Evolutionary conservation across 2,888 invertebrate species (phyloP).

Genomic region (Lithosia quadra): DNA sequence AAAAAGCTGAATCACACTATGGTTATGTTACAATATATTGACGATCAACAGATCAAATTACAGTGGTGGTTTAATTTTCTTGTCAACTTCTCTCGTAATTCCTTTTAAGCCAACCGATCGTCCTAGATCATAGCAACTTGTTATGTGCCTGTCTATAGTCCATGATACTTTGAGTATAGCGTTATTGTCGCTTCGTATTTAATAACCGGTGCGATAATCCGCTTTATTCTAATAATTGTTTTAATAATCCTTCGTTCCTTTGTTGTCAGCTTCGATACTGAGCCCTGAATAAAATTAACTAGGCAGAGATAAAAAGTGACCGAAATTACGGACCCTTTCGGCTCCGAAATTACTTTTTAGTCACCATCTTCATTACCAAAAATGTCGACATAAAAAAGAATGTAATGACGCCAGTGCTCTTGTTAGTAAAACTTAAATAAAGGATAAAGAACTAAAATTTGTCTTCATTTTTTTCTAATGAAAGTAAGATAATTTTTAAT

Average conservation of each 20-base stretch:
- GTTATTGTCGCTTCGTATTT: not conserved
- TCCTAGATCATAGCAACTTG: too few species aligned
- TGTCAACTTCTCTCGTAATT: too few species aligned
- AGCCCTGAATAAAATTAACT: constrained; percentile 52
- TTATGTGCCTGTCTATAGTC: too few species aligned
- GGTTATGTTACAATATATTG: too few species aligned
- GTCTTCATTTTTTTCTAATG: not conserved
- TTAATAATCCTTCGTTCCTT: constrained; percentile 42
- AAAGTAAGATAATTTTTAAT: not conserved
- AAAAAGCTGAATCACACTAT: too few species aligned
- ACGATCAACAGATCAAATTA: too few species aligned
- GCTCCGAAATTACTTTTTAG: constrained; percentile 50
- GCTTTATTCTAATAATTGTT: constrained; percentile 50
- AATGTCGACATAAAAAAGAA: constrained; percentile 42
- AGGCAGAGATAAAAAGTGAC: constrained; percentile 54
- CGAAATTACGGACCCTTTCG: constrained; percentile 49
- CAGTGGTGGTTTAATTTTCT: too few species aligned
- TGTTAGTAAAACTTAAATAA: not conserved
- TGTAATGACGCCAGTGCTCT: constrained; percentile 15
- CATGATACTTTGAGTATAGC: not conserved
- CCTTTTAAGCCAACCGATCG: too few species aligned
- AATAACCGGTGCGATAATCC: constrained; percentile 38
- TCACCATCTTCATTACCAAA: constrained; percentile 51
- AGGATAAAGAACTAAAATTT: not conserved
- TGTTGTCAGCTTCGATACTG: constrained; percentile 22